Base-by-base conservation (phyloP, 2,113 vertebrate genomes). In the Chloroceryle aenea region DNA sequence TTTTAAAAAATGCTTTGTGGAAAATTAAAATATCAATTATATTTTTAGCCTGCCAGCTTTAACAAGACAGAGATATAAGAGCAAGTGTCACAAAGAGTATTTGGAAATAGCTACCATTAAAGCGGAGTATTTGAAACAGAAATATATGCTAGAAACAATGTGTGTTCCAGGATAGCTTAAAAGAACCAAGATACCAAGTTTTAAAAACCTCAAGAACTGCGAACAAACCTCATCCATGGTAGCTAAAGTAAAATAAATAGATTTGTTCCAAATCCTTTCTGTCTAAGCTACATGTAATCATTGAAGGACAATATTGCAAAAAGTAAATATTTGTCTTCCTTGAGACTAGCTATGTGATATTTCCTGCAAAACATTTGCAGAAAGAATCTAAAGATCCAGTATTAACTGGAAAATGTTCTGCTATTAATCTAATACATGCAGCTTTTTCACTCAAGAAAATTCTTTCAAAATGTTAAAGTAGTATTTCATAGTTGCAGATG, bases 301-400 rank as follows among this genome's bases (percentile, higher is more conserved):
- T 96, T 93, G 91, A 96, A 95, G 81, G 93, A 91, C 90, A 96
- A 25, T 50, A 56, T 93, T 92, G 81, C 91, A 94, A 91, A 96
- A 93, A 19, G 45, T 94, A 95, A 94, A 94, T 97, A 96, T 96
- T 97, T 97, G 40, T 63, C 88, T 95, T 96, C 47, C 76, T 79
- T 94, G 79, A 94, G 64, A 87, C 81, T 82, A 88, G 82, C 61
- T 89, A 64, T 84, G 63, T 81, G 78, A 86, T 95, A 92, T 89
- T 96, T 97, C 90, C 94, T 92, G 75, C 20, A 89, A 36, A 95
- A 74, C 42, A 81, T 74, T 90, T 89, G 73, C 85, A 94, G 90
- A 93, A 74, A 82, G 74, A 78, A 45, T 93, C 59, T 89, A 91
- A 95, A 85, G 80, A 93, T 80, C 38, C 32, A 68, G 48, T 50